Percentiles rank a stretch among this genome's conserved stretches.
Conservation (phyloP, 2,113 vertebrate genomes). For the Bucco capensis region DNA sequence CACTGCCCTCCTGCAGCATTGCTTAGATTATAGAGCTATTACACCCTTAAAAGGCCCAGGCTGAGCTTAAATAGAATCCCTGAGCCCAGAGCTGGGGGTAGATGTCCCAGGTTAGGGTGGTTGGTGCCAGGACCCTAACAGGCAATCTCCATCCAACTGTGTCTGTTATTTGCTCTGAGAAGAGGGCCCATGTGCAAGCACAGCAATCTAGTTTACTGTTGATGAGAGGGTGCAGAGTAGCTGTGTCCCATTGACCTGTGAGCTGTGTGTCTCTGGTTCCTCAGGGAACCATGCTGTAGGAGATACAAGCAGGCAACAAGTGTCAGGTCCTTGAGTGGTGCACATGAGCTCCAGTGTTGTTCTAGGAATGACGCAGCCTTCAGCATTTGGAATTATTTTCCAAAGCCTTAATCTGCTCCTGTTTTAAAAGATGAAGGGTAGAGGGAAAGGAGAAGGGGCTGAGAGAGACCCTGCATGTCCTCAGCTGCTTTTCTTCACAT, state of each 20-base stretch:
- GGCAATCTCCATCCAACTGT: neutral
- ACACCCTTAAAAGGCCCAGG: accelerated
- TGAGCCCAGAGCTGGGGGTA: neutral
- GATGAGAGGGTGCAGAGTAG: neutral
- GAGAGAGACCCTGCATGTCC: neutral
- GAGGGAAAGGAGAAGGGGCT: neutral
- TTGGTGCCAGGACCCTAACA: neutral
- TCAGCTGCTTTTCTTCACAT: neutral
- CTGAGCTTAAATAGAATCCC: neutral
- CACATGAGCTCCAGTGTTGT: neutral
- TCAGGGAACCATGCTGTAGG: neutral
- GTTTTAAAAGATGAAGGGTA: neutral
- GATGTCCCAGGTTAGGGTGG: neutral
- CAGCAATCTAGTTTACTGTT: accelerated
- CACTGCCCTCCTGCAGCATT: accelerated
- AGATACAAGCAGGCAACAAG: neutral
- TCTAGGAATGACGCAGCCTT: neutral
- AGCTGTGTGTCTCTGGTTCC: accelerated
- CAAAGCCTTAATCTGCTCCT: accelerated
- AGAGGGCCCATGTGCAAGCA: neutral
- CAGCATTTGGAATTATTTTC: neutral
- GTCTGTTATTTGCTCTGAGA: neutral
- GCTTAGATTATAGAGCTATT: accelerated
- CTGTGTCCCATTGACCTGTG: neutral
- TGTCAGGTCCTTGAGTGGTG: neutral